phyloP scores from a whole-genome alignment of 2,888 invertebrate species.

The Drosophila kuntzei region DNA sequence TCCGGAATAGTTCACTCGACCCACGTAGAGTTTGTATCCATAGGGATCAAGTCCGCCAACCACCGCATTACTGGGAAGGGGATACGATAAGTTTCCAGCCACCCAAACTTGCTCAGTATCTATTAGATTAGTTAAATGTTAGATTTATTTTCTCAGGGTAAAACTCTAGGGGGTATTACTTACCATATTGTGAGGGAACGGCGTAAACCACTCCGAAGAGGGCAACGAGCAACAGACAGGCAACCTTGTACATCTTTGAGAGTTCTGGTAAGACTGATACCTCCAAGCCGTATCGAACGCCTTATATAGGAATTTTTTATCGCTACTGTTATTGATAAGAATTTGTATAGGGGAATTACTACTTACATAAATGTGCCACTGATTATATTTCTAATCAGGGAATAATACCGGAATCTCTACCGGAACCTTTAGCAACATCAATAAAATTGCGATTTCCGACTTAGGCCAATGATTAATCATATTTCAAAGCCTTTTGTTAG shows the following conservation, averaged over 20 bases:
- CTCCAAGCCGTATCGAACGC: neutral
- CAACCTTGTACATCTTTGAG: slow-evolving; percentile 10
- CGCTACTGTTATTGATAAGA: neutral
- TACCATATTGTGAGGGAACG: slow-evolving; percentile 16
- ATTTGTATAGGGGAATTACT: neutral
- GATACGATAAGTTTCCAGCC: slow-evolving; percentile 47
- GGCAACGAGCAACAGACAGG: slow-evolving; percentile 7
- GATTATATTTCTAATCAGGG: neutral
- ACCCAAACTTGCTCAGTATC: slow-evolving; percentile 46
- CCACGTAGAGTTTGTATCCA: slow-evolving; percentile 55
- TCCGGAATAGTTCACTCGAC: slow-evolving; percentile 34
- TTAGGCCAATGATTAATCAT: neutral
- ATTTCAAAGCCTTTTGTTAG: too few species aligned
- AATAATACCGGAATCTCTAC: neutral
- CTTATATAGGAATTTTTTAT: slow-evolving; percentile 1
- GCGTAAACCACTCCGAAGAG: slow-evolving; percentile 7
- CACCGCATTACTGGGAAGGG: slow-evolving; percentile 36
- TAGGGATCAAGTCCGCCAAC: slow-evolving; percentile 58
- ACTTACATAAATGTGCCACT: neutral
- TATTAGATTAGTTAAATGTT: neutral
- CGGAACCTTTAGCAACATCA: neutral
- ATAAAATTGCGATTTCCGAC: neutral
- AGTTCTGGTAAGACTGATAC: neutral
- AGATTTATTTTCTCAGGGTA: neutral
- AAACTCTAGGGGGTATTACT: neutral